Conservation (phyloP, 2,113 vertebrate genomes). For the Ammodramus savannarum region DNA sequence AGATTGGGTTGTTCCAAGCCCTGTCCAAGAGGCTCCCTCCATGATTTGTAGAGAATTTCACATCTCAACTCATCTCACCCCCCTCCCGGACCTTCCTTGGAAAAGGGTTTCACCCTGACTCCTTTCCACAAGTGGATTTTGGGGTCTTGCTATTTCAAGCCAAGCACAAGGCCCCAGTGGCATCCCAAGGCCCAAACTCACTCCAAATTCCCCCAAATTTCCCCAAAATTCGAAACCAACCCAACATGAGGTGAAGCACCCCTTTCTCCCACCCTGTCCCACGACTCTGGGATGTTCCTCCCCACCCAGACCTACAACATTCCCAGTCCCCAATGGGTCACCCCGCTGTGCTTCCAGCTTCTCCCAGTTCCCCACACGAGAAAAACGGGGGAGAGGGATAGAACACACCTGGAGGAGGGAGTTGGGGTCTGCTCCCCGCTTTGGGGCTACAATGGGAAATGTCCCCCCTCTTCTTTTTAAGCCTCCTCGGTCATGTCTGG, state of each 20-base stretch:
- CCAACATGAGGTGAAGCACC: accelerated
- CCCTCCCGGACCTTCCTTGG: neutral
- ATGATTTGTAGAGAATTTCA: neutral
- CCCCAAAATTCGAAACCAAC: neutral
- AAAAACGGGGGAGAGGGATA: accelerated
- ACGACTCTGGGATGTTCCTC: too few relatives aligned
- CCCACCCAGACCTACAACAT: neutral
- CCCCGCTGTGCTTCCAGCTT: neutral
- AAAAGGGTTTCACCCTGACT: neutral
- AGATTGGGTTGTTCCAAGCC: neutral
- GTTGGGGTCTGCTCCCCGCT: neutral
- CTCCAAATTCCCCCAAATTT: neutral
- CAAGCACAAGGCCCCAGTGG: accelerated
- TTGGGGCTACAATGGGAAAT: neutral
- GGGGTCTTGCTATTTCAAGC: neutral
- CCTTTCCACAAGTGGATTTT: neutral
- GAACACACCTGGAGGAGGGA: neutral
- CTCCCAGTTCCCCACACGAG: neutral
- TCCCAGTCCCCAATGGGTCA: neutral
- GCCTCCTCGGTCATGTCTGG: neutral
- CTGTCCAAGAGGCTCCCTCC: neutral
- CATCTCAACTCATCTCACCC: accelerated
- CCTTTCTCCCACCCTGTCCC: too few relatives aligned
- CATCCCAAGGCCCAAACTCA: neutral
- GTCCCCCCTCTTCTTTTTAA: neutral